Conservation (phyloP, 2,113 vertebrate species). For the Mus musculus region GRCm39 chr8:64296001-64296500, state of each 20-base stretch:
- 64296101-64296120: constrained; percentile 63
- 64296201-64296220: constrained; percentile 21
- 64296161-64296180: constrained; percentile 66
- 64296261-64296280: background rate
- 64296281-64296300: constrained; percentile 15
- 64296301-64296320: constrained; percentile 24
- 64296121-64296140: constrained; percentile 57
- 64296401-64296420: background rate
- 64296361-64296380: background rate
- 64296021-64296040: constrained; percentile 35
- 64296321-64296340: background rate
- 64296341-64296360: background rate
- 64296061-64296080: constrained; percentile 59
- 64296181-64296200: constrained; percentile 50
- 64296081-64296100: constrained; percentile 66
- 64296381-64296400: background rate
- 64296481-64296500: background rate
- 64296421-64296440: background rate
- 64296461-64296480: background rate
- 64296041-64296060: constrained; percentile 43
- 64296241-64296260: background rate
- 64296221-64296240: constrained; percentile 43
- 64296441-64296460: background rate
- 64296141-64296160: constrained; percentile 73
- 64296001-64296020: background rate